Evolutionary conservation across 2,113 vertebrate genomes (phyloP).

Genomic region (Salvelinus alpinus): DNA sequence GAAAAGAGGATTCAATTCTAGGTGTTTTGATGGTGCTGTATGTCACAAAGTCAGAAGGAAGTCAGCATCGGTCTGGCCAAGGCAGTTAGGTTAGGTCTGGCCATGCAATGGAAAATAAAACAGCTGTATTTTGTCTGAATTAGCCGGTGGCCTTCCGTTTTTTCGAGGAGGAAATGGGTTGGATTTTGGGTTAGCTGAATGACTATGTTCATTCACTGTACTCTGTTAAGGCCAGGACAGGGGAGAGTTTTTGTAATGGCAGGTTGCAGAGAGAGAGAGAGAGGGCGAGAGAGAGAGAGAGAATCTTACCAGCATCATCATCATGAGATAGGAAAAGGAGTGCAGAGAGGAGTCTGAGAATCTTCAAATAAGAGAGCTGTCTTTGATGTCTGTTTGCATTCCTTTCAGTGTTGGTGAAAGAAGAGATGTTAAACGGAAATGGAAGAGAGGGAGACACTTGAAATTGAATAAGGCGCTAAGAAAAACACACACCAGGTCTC

Average conservation of each 20-base stretch:
- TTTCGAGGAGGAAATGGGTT: background rate
- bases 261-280: background rate
- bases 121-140: slow-evolving; percentile 10
- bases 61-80: background rate
- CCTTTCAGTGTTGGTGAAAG: slow-evolving; percentile 71
- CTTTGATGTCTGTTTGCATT: slow-evolving; percentile 78
- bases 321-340: slow-evolving; percentile 58
- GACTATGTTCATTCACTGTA: slow-evolving; percentile 1
- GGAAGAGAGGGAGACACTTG: slow-evolving; percentile 61
- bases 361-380: slow-evolving; percentile 61
- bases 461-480: slow-evolving; percentile 64
- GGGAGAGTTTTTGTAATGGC: background rate
- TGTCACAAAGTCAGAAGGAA: background rate
- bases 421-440: slow-evolving; percentile 64
- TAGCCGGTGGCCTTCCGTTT: background rate
- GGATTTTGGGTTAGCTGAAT: background rate
- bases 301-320: slow-evolving; percentile 22
- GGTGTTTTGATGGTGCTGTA: background rate
- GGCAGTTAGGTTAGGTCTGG: background rate
- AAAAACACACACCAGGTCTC: slow-evolving; percentile 62
- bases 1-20: background rate
- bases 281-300: slow-evolving; percentile 17
- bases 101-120: background rate
- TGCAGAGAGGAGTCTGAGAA: slow-evolving; percentile 59
- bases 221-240: background rate